Conservation (phyloP, 1,140 invertebrate genomes). For the Globodera rostochiensis region DNA sequence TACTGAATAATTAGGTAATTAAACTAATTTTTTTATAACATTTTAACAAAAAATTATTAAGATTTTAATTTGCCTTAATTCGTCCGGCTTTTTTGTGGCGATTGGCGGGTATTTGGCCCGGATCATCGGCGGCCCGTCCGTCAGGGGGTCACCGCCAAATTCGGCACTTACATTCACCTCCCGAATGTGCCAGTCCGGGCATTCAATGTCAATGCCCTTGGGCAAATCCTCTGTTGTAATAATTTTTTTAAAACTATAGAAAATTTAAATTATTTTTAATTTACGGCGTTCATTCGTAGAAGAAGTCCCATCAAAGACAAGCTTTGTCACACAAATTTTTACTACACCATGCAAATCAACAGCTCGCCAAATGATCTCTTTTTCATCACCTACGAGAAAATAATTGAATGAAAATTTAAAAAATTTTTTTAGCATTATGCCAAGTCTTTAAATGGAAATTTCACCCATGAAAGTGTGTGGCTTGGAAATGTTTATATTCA, state of each 20-base stretch:
- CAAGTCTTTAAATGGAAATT: not conserved
- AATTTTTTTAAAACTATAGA: not conserved
- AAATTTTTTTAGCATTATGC: not conserved
- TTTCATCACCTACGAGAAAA: not conserved
- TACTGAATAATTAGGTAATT: no score
- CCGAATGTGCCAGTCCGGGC: not conserved
- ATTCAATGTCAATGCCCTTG: not conserved
- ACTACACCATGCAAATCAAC: not conserved
- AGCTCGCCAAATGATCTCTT: conserved; percentile 8
- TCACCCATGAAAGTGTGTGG: not conserved
- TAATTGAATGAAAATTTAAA: not conserved
- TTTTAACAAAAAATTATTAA: not conserved
- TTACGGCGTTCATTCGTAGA: not conserved
- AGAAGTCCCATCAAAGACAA: not conserved
- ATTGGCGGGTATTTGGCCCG: not conserved
- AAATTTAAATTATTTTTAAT: no score
- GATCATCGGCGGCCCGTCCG: not conserved
- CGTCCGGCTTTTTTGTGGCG: not conserved
- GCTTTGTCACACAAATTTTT: not conserved
- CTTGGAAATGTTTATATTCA: not conserved
- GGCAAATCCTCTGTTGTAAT: not conserved
- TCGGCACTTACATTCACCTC: not conserved
- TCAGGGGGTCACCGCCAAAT: not conserved
- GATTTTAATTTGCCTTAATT: not conserved
- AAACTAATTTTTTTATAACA: no score